Base-by-base conservation (phyloP, 2,888 invertebrate genomes). In the Scelioninae gen. 1 region DNA sequence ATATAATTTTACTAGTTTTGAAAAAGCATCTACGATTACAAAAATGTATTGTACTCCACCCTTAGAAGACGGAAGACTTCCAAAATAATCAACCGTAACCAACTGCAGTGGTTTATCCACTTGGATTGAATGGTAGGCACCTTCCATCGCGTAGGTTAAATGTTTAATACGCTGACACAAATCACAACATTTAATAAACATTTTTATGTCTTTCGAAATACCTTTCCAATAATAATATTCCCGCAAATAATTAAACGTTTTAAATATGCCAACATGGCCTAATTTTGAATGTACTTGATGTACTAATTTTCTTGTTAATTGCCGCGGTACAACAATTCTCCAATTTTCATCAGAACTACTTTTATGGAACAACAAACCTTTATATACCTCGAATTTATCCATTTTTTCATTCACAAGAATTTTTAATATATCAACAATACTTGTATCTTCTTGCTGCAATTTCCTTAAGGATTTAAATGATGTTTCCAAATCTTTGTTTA, bases 1-100 rank as follows among this genome's bases (percentile, higher is more conserved):
- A 55, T 72, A 83, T 13, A 84, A 43, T 16, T 53, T 63, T 0
- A 81, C 78, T 11, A 74, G 31, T 68, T 84, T 84, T 13, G 55
- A 40, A 40, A 66, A 66, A 10, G 23, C 13, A 55, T 66, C 55
- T 4, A 38, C 11, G 6, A 60, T 31, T 0, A 76, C 82, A 3
- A 76, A 78, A 29, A 84, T 66, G 29, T 77, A 80, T 55, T 77
- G 62, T 10, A 76, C 75, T 9, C 38, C 38, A 8, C 9, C 38
- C 10, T 9, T 43, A 6, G 43, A 43, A 11, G 55, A 15, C 5
- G 84, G 77, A 11, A 83, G 34, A n/a, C 60, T 55, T 11, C 83
- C 72, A 68, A 43, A 43, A 43, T 43, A 43, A 43, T 43, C 11
- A n/a, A 43, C n/a, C n/a, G 43, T n/a, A 43, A 43, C n/a, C n/a